These are phyloP conservation scores for Paramacrobiotus metropolitanus DNA, from an alignment of 1,140 invertebrate species.

Conservation along the genomic window DNA sequence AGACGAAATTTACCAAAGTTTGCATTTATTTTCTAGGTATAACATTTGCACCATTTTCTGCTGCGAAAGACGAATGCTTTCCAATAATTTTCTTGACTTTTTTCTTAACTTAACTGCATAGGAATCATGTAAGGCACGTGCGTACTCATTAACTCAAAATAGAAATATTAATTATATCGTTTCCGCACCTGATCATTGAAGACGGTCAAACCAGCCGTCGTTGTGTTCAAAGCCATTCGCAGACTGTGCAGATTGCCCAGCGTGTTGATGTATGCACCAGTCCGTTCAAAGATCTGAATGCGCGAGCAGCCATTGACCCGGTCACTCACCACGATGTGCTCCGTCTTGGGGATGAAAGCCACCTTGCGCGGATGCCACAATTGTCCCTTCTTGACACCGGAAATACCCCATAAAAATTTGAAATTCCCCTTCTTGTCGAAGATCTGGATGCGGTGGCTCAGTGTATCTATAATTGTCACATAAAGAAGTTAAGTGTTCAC, in stretches of 20 bases:
- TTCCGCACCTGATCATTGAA: neutral
- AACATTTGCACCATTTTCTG: too few species aligned
- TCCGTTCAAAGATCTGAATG: neutral
- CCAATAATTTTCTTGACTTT: too few species aligned
- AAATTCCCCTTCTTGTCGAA: neutral
- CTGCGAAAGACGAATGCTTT: too few species aligned
- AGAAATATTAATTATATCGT: too few species aligned
- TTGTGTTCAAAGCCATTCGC: neutral
- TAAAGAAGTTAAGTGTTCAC: too few species aligned
- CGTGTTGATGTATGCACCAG: neutral
- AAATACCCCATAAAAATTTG: neutral
- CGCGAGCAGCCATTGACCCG: constrained; percentile 1
- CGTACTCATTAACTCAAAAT: too few species aligned
- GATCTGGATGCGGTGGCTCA: neutral
- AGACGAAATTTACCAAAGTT: too few species aligned
- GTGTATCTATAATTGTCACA: neutral
- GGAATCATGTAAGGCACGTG: too few species aligned
- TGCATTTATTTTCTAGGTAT: too few species aligned
- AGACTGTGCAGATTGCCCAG: neutral
- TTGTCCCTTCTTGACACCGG: neutral
- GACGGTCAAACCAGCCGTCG: neutral
- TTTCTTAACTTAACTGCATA: too few species aligned
- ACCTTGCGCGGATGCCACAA: neutral
- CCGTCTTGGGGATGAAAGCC: neutral
- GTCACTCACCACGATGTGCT: neutral